Base-by-base conservation (phyloP, 2,797 vertebrate species). In the Periparus ater region DNA sequence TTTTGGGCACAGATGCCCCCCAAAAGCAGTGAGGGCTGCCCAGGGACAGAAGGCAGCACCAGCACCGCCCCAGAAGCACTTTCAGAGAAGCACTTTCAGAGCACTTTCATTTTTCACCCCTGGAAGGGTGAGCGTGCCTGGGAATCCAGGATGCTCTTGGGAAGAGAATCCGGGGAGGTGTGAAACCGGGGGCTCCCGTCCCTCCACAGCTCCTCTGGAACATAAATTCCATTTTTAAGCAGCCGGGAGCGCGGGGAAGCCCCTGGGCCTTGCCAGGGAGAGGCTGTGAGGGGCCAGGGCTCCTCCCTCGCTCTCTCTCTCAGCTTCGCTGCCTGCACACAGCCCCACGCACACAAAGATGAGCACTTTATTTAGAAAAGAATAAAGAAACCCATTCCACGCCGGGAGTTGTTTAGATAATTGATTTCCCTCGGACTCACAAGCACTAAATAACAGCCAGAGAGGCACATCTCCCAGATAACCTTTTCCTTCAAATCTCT, bases 391-490 rank as follows among this genome's bases (percentile, higher is more conserved):
- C 23, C 85, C 82, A 48, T 81, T 85, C 58, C 82, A 16, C 36
- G 19, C 23, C 1, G 2, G 91, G 76, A 51, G 73, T 36, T 88
- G 87, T 91, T 96, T 79, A 60, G 95, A 82, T 94, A 94, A 95
- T 96, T 95, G 87, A 96, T 96, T 97, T 96, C 91, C 85, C 79
- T 92, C 48, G 89, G 91, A 94, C 73, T 97, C 29, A n/a, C 44
- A 45, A 91, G 89, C 89, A 48, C 93, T 77, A 76, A 96, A 63
- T 27, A 95, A 88, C 92, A 85, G 68, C 68, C 79, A 36, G 78
- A 4, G 17, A 91, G 75, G 66, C 72, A 8, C 82, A 66, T 78
- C 89, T 81, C 85, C 1, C 9, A 38, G 48, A 91, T 86, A 95
- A 96, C 94, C 92, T 94, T 84, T 95, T n/a, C 89, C 92, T 93